Conservation (phyloP, 2,888 invertebrate species). For the Dolichopus griseipennis region DNA sequence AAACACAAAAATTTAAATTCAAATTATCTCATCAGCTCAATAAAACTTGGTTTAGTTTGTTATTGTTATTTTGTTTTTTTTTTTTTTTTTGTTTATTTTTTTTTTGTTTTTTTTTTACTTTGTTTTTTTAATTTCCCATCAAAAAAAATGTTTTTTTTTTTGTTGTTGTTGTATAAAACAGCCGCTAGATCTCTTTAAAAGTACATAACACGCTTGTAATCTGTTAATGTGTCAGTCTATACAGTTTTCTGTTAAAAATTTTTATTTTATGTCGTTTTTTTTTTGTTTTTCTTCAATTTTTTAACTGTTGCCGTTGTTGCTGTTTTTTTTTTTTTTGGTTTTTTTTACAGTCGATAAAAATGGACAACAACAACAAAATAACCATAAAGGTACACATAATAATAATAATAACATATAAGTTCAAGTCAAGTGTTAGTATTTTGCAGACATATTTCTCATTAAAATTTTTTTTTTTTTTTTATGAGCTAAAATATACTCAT, state of each 20-base stretch:
- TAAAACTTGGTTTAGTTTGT: not conserved
- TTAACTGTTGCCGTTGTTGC: not conserved
- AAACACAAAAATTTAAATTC: not conserved
- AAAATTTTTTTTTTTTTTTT: too few species aligned
- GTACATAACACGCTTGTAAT: not conserved
- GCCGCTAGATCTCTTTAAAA: not conserved
- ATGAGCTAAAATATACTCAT: too few species aligned
- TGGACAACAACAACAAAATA: not conserved
- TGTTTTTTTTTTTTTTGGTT: not conserved
- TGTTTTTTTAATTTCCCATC: slow-evolving; percentile 4
- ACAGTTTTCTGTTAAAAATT: not conserved
- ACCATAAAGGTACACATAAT: not conserved
- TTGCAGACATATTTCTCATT: not conserved
- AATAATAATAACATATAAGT: not conserved
- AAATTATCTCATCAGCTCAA: slow-evolving; percentile 4
- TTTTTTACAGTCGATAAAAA: slow-evolving; percentile 1
- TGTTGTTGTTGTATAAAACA: not conserved
- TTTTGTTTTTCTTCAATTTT: not conserved
- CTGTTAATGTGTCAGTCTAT: slow-evolving; percentile 4
- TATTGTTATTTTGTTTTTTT: not conserved
- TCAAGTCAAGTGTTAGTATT: not conserved
- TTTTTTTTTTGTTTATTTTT: too few species aligned
- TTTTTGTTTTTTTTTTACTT: not conserved
- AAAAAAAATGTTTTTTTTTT: not conserved
- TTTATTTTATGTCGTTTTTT: not conserved